Conservation (phyloP, 2,888 invertebrate genomes). For the Phyto melanocephala region DNA sequence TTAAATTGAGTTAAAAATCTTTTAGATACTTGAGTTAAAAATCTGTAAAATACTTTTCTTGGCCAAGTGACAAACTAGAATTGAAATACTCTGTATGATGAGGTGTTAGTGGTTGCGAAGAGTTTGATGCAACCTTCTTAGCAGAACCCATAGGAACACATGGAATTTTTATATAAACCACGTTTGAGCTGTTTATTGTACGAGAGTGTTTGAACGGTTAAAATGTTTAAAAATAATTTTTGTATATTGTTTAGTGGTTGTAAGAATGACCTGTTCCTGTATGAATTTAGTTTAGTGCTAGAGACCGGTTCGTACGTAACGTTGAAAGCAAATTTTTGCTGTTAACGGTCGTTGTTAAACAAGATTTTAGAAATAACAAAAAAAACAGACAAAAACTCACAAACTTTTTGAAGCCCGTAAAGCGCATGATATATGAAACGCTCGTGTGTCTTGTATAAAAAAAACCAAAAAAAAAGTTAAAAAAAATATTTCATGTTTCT, state of each 20-base stretch:
- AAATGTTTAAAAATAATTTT: background rate
- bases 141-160: constrained; percentile 10
- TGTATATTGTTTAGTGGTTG: constrained; percentile 46
- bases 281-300: constrained; percentile 75
- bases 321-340: constrained; percentile 66
- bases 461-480: background rate
- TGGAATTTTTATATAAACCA: background rate
- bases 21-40: constrained; percentile 27
- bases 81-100: background rate
- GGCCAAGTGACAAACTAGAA: background rate
- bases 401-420: constrained; percentile 33
- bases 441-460: constrained; percentile 17
- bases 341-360: constrained; percentile 20
- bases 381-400: background rate
- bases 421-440: constrained; percentile 51
- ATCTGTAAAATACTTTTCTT: constrained; percentile 13
- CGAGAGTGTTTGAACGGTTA: background rate
- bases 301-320: constrained; percentile 74
- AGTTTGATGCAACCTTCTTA: constrained; percentile 10
- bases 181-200: constrained; percentile 18
- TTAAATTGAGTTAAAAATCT: constrained; percentile 10
- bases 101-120: background rate
- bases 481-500: constrained; percentile 26
- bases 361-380: constrained; percentile 4
- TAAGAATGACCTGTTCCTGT: constrained; percentile 71